Conservation (phyloP, 2,113 vertebrate genomes). For the Leucopsar rothschildi region DNA sequence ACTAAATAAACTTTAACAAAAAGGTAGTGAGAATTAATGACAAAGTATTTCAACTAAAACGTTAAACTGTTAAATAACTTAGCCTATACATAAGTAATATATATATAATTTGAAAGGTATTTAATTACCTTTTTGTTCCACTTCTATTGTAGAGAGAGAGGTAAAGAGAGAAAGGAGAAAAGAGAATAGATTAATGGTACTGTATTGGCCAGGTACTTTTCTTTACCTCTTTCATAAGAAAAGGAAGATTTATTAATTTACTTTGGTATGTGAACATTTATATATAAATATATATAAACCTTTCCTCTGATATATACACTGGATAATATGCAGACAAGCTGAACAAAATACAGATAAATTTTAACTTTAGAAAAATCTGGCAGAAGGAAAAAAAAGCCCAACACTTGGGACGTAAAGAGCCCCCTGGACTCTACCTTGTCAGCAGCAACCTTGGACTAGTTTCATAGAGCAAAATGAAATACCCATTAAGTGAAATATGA, state of each 20-base stretch:
- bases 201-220: conserved; percentile 79
- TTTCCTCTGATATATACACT: conserved; percentile 32
- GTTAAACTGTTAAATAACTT: conserved; percentile 76
- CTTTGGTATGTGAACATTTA: conserved; percentile 58
- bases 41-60: conserved; percentile 75
- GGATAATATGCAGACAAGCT: conserved; percentile 13
- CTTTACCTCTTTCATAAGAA: conserved; percentile 76
- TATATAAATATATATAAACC: not conserved
- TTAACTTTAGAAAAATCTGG: conserved; percentile 23
- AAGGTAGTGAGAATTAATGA: conserved; percentile 78
- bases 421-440: not conserved
- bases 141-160: conserved; percentile 94
- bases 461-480: conserved; percentile 1
- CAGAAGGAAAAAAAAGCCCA: not conserved
- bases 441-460: not conserved
- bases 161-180: conserved; percentile 85
- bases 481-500: conserved; percentile 3
- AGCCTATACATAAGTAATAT: conserved; percentile 76
- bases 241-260: conserved; percentile 69
- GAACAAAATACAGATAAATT: conserved; percentile 36
- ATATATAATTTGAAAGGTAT: conserved; percentile 84
- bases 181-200: conserved; percentile 90
- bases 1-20: conserved; percentile 75
- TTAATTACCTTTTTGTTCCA: conserved; percentile 99
- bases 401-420: not conserved